A percentile compares a stretch with the other conserved stretches of the same genome.
These are phyloP conservation scores for Prenolepis imparis DNA, from an alignment of 2,888 invertebrate genomes.

Conservation along the genomic window DNA sequence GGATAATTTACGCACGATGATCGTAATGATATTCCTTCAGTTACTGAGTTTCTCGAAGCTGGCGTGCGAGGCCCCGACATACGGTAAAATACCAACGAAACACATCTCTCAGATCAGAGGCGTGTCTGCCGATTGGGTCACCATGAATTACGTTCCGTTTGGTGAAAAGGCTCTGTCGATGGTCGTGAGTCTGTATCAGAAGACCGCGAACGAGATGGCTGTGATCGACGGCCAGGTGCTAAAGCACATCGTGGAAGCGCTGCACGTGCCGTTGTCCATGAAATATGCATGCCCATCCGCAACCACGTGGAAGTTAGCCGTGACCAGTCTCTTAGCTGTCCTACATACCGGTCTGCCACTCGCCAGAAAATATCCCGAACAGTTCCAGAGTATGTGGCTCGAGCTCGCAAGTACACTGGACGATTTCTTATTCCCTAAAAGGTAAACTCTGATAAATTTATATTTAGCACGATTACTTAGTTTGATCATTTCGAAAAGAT, in stretches of 20 bases:
- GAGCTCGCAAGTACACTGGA: slow-evolving; percentile 95
- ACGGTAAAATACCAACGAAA: slow-evolving; percentile 88
- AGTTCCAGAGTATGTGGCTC: slow-evolving; percentile 94
- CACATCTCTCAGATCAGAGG: slow-evolving; percentile 86
- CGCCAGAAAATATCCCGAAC: slow-evolving; percentile 92
- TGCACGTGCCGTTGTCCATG: slow-evolving; percentile 91
- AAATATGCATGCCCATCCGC: slow-evolving; percentile 94
- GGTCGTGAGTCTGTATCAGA: slow-evolving; percentile 92
- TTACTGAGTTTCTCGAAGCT: slow-evolving; percentile 90
- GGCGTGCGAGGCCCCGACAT: slow-evolving; percentile 89
- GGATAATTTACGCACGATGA: slow-evolving; percentile 89
- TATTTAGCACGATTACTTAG: neutral
- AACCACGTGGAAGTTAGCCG: slow-evolving; percentile 94
- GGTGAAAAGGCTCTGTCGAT: slow-evolving; percentile 93
- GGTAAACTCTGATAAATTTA: slow-evolving; percentile 85
- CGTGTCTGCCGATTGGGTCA: slow-evolving; percentile 90
- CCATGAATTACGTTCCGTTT: slow-evolving; percentile 95
- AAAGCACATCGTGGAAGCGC: slow-evolving; percentile 90
- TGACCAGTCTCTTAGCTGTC: slow-evolving; percentile 92
- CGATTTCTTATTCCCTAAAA: slow-evolving; percentile 95
- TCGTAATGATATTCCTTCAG: slow-evolving; percentile 90
- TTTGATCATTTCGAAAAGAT: neutral
- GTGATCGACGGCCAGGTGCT: slow-evolving; percentile 92
- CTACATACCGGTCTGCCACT: slow-evolving; percentile 95
- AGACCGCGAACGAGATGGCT: slow-evolving; percentile 90